Evolutionary conservation across 1,140 invertebrate species (phyloP), one percentile per base, ranked within the genome.

Genomic region (Drosophila truncata): DNA sequence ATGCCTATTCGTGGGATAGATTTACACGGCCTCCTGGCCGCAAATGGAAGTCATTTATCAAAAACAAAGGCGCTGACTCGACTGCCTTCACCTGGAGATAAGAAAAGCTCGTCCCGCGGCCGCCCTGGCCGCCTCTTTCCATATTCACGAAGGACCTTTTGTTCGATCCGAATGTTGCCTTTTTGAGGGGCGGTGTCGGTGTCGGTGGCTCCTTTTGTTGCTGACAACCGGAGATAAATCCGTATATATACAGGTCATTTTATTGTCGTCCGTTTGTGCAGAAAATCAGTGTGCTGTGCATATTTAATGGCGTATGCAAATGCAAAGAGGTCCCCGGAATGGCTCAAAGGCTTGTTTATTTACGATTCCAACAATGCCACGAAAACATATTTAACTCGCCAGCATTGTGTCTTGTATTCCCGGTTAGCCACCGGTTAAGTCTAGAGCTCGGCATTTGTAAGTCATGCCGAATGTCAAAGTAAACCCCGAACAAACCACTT

Each of bases 291-390:
- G 65, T 84, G 80, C 67, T 78, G 49, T 59, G 84, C 81, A 88
- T 90, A 88, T 81, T 81, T 88, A 90, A 90, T 88, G 81, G 79
- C 54, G 69, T 88, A 90, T 90, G 81, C 85, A 90, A 88, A 88
- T 88, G 63, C 61, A 58, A 47, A 75, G 73, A 67, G 75, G 63
- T 29, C 52, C 33, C 50, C 41, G 65, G 62, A 78, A 73, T 18
- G 64, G 81, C 66, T 80, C 71, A 84, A 90, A 80, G 80, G 84
- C 81, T 90, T 84, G 79, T 71, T 72, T 88, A 72, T 81, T 86
- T 80, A 77, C 50, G 50, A 66, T n/a, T 54, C 47, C 60, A 78
- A 80, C 84, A 83, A 83, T 65, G 47, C 66, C 70, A 49, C 61
- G 29, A 75, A 70, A 74, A 66, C 37, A 76, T 78, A 69, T 78